Percentiles rank a stretch among this genome's conserved stretches.
Evolutionary conservation across 2,888 invertebrate species (phyloP).

Genomic region (Melanargia galathea): DNA sequence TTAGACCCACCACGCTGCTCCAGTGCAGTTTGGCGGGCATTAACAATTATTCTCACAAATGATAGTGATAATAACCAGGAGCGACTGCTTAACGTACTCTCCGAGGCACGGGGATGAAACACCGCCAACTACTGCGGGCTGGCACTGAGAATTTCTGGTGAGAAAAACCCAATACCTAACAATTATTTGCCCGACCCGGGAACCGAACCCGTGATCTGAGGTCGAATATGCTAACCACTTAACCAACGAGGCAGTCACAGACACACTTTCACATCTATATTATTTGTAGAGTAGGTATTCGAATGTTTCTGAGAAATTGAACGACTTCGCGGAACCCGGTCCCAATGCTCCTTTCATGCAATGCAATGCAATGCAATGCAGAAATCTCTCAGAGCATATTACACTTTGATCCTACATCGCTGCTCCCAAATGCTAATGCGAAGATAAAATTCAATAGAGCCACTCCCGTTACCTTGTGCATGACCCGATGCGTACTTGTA

Average conservation of each 20-base stretch:
- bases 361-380: conserved; percentile 24
- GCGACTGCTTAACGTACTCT: too few relatives aligned
- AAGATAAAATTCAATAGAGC: conserved; percentile 28
- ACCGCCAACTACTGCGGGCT: too few relatives aligned
- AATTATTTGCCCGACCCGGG: too few relatives aligned
- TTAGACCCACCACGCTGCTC: too few relatives aligned
- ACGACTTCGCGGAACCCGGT: not conserved
- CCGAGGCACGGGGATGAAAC: too few relatives aligned
- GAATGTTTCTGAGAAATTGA: conserved; percentile 5
- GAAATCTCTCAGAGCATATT: conserved; percentile 23
- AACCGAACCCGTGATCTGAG: too few relatives aligned
- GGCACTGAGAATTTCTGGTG: too few relatives aligned
- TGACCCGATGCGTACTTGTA: conserved; percentile 16
- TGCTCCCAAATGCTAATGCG: conserved; percentile 28
- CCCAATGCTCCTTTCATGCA: conserved; percentile 20
- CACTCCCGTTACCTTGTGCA: conserved; percentile 19
- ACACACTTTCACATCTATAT: not conserved
- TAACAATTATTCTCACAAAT: too few relatives aligned
- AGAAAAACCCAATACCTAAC: too few relatives aligned
- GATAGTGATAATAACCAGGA: too few relatives aligned
- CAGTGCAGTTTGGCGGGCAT: too few relatives aligned
- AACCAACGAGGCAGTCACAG: not conserved
- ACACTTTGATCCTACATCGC: conserved; percentile 24
- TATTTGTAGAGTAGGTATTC: not conserved
- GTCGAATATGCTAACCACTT: too few relatives aligned